Evolutionary conservation across 2,888 invertebrate genomes (phyloP), one percentile per base, ranked within the genome.

Genomic region (Epicampocera succincta): DNA sequence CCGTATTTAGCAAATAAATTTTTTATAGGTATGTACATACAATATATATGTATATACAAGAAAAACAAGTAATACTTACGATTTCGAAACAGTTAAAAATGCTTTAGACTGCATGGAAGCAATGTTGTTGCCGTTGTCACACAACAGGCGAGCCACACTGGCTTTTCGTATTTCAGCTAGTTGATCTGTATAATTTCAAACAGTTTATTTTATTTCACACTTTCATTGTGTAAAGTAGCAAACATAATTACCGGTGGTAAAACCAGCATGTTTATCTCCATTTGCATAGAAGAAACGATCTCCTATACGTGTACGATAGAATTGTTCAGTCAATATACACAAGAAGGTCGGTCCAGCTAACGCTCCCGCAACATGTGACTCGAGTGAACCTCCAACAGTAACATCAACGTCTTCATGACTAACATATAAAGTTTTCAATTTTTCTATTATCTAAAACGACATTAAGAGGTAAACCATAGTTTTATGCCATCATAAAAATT

Each of bases 261-360:
- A 95, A 29, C 94, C 94, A 44, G 91, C 91, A 2, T 92, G 90
- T 52, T 93, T 92, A 78, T 93, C 92, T 5, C 94, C 93, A 85
- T 94, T 94, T 90, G 96, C 96, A 87, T 93, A 97, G 93, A 96
- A 98, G 91, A 93, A 97, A 80, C 97, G 92, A 91, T 98, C 98
- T 0, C 96, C 97, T 9, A 94, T 95, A 86, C 97, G 93, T 0
- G 97, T 95, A 84, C 96, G 93, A 88, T 94, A 95, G 92, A 98
- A 98, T 91, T 98, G 97, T 88, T 96, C 96, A 0, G 95, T 95
- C 4, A 98, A 91, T 84, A 98, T 95, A 88, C 97, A 97, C 2
- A 96, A 93, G 92, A 95, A 97, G 0, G 97, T 97, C 1, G 97
- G 97, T 0, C 98, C 98, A 0, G 95, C 93, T 58, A 95, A 92